Evolutionary conservation across 2,113 vertebrate genomes (phyloP).

Genomic region (Salvator merianae): DNA sequence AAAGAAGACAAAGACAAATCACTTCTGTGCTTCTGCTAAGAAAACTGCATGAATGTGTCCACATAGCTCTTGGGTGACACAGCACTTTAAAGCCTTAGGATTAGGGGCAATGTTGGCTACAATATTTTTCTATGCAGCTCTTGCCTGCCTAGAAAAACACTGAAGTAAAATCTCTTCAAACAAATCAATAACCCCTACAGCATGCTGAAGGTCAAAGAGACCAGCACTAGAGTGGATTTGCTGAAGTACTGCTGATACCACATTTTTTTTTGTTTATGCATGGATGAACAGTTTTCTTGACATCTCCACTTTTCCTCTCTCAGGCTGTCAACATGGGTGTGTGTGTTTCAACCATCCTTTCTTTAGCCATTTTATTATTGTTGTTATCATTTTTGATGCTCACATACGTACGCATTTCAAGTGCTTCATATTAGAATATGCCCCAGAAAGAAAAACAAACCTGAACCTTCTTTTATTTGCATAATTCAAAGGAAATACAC

Average conservation of each 20-base stretch:
- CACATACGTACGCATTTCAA: neutral
- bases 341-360: neutral
- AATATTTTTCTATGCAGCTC: neutral
- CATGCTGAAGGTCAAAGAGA: conserved; percentile 56
- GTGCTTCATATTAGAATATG: neutral
- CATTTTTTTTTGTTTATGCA: conserved; percentile 49
- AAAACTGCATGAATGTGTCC: neutral
- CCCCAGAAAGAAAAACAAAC: neutral
- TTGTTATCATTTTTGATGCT: neutral
- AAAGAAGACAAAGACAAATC: too few species aligned
- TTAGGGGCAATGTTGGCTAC: too few species aligned
- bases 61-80: too few species aligned
- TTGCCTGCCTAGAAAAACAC: conserved; percentile 19
- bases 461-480: neutral
- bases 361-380: neutral
- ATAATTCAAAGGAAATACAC: neutral
- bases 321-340: neutral
- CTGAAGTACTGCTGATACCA: conserved; percentile 53
- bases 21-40: too few species aligned
- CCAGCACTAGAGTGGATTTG: conserved; percentile 48
- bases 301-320: conserved; percentile 20
- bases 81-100: too few species aligned
- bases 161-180: conserved; percentile 38
- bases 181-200: conserved; percentile 5
- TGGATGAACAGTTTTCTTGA: conserved; percentile 49